These are phyloP conservation scores for Naso thynnoides DNA, from an alignment of 2,797 vertebrate species.

Conservation along the genomic window DNA sequence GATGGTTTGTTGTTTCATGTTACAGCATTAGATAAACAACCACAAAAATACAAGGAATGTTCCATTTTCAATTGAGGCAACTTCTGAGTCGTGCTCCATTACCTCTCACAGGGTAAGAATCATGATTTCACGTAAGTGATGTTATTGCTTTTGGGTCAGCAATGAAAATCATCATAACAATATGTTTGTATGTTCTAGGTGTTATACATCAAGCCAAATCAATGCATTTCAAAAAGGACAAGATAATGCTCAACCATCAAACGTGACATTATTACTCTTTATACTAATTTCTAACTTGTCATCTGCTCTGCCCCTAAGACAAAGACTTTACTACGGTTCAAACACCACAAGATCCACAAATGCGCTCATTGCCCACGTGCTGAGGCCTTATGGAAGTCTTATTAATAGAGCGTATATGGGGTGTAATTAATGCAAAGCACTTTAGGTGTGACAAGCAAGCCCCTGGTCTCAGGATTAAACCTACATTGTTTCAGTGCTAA, in stretches of 20 bases:
- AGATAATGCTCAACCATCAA: background rate
- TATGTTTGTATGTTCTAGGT: background rate
- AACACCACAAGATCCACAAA: conserved; percentile 30
- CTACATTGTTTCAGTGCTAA: conserved; percentile 78
- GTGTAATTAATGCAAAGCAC: conserved; percentile 80
- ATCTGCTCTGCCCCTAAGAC: conserved; percentile 21
- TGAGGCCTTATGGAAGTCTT: conserved; percentile 58
- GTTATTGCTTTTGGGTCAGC: background rate
- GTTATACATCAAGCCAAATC: background rate
- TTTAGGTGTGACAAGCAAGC: conserved; percentile 73
- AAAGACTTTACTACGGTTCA: conserved; percentile 29
- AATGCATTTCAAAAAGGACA: background rate
- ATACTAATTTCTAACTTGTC: conserved; percentile 16
- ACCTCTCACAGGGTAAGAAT: background rate
- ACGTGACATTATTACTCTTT: conserved; percentile 1
- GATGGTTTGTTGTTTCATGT: no score
- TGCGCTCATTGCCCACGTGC: conserved; percentile 25
- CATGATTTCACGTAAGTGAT: background rate
- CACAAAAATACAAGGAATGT: background rate
- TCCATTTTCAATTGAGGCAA: background rate
- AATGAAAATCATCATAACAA: background rate
- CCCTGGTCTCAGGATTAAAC: conserved; percentile 68
- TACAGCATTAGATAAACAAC: background rate
- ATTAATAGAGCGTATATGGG: conserved; percentile 72
- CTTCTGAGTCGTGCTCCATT: background rate